A percentile compares a stretch with the other conserved stretches of the same genome.
Evolutionary conservation across 2,888 invertebrate species (phyloP).

Genomic region (Leucophora obtusa): DNA sequence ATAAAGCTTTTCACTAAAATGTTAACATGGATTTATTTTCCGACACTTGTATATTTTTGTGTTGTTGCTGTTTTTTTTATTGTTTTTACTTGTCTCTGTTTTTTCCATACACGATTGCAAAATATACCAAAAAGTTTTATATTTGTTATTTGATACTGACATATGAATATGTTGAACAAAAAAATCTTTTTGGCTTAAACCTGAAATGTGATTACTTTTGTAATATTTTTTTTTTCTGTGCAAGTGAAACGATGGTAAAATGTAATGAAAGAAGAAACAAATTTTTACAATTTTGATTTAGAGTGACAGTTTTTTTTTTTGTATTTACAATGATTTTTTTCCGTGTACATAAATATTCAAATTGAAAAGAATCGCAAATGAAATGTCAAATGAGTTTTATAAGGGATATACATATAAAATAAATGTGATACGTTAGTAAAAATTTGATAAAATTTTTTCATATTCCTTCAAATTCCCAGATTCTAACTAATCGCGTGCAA

Average conservation of each 20-base stretch:
- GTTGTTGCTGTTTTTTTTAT: background rate
- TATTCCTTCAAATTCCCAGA: too few species aligned
- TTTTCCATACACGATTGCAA: slow-evolving; percentile 40
- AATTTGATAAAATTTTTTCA: too few species aligned
- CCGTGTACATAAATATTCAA: background rate
- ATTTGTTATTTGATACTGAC: slow-evolving; percentile 66
- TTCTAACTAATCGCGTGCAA: too few species aligned
- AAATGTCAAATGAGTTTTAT: background rate
- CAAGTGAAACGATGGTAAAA: background rate
- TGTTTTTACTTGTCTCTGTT: background rate
- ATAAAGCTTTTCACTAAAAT: slow-evolving; percentile 61
- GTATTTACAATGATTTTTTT: background rate
- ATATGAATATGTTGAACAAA: slow-evolving; percentile 57
- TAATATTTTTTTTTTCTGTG: slow-evolving; percentile 54
- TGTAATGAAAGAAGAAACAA: slow-evolving; percentile 51
- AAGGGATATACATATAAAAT: too few species aligned
- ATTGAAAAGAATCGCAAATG: background rate
- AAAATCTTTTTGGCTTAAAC: slow-evolving; percentile 70
- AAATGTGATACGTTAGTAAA: too few species aligned
- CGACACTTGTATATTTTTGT: slow-evolving; percentile 55
- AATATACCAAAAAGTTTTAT: slow-evolving; percentile 49
- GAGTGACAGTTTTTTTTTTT: slow-evolving; percentile 35
- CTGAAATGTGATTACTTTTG: slow-evolving; percentile 70
- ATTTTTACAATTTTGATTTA: slow-evolving; percentile 54
- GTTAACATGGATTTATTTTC: slow-evolving; percentile 64